Conservation (phyloP, 2,797 vertebrate species). For the Xenopus petersii region DNA sequence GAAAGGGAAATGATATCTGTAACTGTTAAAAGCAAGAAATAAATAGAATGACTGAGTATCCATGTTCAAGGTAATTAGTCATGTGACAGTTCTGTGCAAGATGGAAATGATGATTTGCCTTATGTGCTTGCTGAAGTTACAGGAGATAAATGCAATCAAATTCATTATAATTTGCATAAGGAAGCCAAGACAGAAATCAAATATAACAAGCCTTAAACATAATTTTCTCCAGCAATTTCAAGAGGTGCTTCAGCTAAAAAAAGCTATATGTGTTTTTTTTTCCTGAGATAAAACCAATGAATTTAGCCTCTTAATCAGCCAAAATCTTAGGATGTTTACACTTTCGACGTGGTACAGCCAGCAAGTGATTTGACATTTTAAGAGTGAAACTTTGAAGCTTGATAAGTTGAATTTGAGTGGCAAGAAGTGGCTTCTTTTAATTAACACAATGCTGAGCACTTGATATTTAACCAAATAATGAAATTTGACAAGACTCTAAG, state of each 20-base stretch:
- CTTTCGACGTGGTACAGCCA: slow-evolving; percentile 10
- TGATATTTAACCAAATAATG: slow-evolving; percentile 43
- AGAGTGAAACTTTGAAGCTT: slow-evolving; percentile 28
- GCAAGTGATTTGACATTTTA: slow-evolving; percentile 39
- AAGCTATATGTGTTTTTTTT: slow-evolving; percentile 33
- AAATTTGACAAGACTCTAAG: slow-evolving; percentile 10
- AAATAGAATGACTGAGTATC: slow-evolving; percentile 4
- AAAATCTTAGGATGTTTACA: slow-evolving; percentile 36
- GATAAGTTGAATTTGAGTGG: slow-evolving; percentile 30
- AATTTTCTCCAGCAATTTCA: slow-evolving; percentile 45
- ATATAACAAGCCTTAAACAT: slow-evolving; percentile 44
- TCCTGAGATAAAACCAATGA: slow-evolving; percentile 35
- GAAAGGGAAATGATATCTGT: not conserved
- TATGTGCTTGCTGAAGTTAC: slow-evolving; percentile 34
- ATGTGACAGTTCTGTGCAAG: slow-evolving; percentile 16
- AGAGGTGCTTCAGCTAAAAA: slow-evolving; percentile 49
- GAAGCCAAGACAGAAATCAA: slow-evolving; percentile 47
- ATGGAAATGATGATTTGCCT: slow-evolving; percentile 40
- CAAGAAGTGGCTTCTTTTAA: slow-evolving; percentile 40
- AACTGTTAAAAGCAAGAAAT: not conserved
- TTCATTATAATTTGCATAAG: slow-evolving; percentile 45
- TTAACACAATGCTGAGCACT: slow-evolving; percentile 27
- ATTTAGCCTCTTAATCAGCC: slow-evolving; percentile 46
- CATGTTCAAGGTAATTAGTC: slow-evolving; percentile 23
- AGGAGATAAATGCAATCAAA: slow-evolving; percentile 42